Base-by-base conservation (phyloP, 2,797 vertebrate genomes). In the Salmo trutta region DNA sequence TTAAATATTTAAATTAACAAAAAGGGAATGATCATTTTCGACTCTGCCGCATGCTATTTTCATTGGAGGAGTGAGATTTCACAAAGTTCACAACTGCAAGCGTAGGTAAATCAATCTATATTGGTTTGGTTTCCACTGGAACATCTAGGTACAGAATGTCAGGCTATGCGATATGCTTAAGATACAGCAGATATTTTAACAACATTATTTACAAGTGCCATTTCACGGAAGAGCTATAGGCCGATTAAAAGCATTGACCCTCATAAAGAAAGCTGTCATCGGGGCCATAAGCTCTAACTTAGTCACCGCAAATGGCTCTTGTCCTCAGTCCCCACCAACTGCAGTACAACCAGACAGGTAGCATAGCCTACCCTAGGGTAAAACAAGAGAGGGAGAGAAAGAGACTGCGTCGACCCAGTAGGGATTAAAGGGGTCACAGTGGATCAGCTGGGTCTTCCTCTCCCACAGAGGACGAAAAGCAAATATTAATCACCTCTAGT, bases 401-500 rank as follows among this genome's bases (percentile, higher is more conserved):
- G 21, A 64, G 67, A 36, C 81, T 77, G 79, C 81, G 80, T 81
- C 17, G 76, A 87, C 88, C 87, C 74, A 75, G 79, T 66, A 77
- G 75, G 91, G 92, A 93, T 93, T 93, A 93, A 67, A 75, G 81
- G 85, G 89, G 85, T 93, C 91, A 91, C 82, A 62, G 84, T 79
- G 87, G 91, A 92, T 93, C 93, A 94, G 89, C 88, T 82, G 87
- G 88, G 87, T 88, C 90, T 92, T 93, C 91, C 91, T 95, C 92
- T 90, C 85, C 90, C 90, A 88, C 90, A 83, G 88, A 92, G 90
- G 80, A 93, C 89, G 77, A 77, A 93, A 93, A 94, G 90, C 93
- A 95, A 94, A 95, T 92, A 94, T 94, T 94, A 94, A 95, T 95
- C 93, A 95, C 89, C 89, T 89, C 89, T 71, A 91, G 82, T 86